phyloP scores from a whole-genome alignment of 1,140 invertebrate genomes.

The Microplitis demolitor region DNA sequence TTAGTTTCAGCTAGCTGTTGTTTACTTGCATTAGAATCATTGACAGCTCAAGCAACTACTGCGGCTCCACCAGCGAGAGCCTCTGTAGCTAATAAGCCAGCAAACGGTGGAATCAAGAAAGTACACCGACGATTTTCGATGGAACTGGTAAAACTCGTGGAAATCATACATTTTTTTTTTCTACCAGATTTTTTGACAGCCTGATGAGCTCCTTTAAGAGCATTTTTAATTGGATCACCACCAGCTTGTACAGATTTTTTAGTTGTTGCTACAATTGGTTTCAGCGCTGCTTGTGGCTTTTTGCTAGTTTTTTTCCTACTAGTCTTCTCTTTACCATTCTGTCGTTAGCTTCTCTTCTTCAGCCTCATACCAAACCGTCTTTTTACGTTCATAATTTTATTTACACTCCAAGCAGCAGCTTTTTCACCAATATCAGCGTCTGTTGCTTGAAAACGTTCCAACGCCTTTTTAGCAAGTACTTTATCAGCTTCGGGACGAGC shows the following conservation, averaged over 20 bases:
- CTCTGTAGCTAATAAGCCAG: too few relatives aligned
- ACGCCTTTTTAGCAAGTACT: neutral
- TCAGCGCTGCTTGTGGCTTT: too few relatives aligned
- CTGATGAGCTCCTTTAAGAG: neutral
- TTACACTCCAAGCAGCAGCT: too few relatives aligned
- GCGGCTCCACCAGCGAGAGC: too few relatives aligned
- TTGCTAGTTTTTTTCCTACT: too few relatives aligned
- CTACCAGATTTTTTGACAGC: slow-evolving; percentile 7
- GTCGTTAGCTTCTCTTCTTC: too few relatives aligned
- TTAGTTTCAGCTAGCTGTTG: too few relatives aligned
- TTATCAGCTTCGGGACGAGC: neutral
- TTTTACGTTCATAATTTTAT: neutral
- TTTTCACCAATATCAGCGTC: neutral
- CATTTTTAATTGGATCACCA: neutral
- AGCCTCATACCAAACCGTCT: neutral
- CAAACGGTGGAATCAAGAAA: neutral
- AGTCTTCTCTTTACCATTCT: too few relatives aligned
- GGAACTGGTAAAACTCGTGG: slow-evolving; percentile 18
- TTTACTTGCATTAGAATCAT: too few relatives aligned
- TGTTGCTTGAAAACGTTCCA: neutral
- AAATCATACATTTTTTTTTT: neutral
- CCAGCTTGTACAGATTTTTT: neutral
- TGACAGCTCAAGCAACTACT: too few relatives aligned
- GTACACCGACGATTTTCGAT: slow-evolving; percentile 24
- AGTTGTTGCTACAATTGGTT: too few relatives aligned